Evolutionary conservation across 2,113 vertebrate genomes (phyloP).

Genomic region (Platichthys stellatus): DNA sequence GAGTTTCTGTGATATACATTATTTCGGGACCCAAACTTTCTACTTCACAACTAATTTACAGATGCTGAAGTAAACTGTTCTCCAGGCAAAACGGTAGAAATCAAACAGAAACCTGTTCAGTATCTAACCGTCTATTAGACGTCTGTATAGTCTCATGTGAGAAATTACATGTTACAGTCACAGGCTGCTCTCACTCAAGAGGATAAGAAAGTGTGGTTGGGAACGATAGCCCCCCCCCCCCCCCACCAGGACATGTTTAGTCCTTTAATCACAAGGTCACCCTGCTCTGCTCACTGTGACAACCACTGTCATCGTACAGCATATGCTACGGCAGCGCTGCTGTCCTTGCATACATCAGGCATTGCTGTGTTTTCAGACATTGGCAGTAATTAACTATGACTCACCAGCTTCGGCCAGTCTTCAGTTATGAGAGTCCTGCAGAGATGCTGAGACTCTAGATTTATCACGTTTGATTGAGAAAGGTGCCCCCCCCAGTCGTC

Average conservation of each 20-base stretch:
- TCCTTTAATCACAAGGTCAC: slow-evolving; percentile 6
- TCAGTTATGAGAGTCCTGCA: slow-evolving; percentile 3
- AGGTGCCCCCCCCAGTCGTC: not conserved
- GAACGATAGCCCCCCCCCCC: too few species aligned
- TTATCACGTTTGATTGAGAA: not conserved
- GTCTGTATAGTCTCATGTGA: too few species aligned
- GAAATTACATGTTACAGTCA: too few species aligned
- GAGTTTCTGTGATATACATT: too few species aligned
- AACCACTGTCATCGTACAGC: not conserved
- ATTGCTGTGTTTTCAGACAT: not conserved
- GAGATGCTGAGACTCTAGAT: slow-evolving; percentile 14
- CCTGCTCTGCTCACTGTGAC: not conserved
- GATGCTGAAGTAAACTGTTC: too few species aligned
- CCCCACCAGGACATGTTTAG: not conserved
- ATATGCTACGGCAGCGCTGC: not conserved
- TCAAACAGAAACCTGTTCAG: too few species aligned
- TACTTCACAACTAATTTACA: too few species aligned
- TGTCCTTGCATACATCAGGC: not conserved
- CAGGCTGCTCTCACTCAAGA: too few species aligned
- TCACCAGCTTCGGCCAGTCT: slow-evolving; percentile 5
- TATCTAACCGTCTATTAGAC: too few species aligned
- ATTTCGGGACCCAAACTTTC: too few species aligned
- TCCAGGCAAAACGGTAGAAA: too few species aligned
- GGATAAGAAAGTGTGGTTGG: too few species aligned
- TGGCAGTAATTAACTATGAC: slow-evolving; percentile 22